These are phyloP conservation scores for Neocrepidodera transversa DNA, from an alignment of 2,888 invertebrate genomes.

Conservation along the genomic window DNA sequence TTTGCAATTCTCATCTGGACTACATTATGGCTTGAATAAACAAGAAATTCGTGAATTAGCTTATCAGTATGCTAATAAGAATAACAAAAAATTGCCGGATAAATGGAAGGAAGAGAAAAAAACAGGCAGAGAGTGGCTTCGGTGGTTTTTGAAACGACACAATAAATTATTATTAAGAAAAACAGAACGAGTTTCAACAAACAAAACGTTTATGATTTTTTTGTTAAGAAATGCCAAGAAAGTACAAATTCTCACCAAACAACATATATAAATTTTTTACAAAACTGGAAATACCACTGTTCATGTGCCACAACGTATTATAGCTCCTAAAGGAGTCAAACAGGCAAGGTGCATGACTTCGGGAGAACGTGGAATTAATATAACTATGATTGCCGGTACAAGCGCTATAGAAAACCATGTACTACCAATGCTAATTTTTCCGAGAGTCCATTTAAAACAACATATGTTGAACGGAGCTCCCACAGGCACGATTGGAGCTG, in stretches of 20 bases:
- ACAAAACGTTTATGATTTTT: background rate
- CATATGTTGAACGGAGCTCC: background rate
- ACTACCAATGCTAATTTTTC: slow-evolving; percentile 39
- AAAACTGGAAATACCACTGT: slow-evolving; percentile 2
- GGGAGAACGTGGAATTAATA: slow-evolving; percentile 40
- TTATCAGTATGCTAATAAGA: background rate
- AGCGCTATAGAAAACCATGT: slow-evolving; percentile 39
- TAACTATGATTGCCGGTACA: slow-evolving; percentile 42
- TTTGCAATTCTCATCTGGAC: background rate
- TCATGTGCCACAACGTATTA: slow-evolving; percentile 23
- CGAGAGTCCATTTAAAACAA: slow-evolving; percentile 34
- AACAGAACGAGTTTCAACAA: background rate
- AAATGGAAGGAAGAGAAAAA: background rate
- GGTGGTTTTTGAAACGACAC: background rate
- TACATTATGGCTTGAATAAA: background rate
- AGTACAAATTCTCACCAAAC: slow-evolving; percentile 23
- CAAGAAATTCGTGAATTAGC: background rate
- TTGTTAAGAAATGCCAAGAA: background rate
- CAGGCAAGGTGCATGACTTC: slow-evolving; percentile 22
- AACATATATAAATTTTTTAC: slow-evolving; percentile 40
- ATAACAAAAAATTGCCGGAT: background rate
- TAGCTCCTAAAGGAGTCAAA: slow-evolving; percentile 41
- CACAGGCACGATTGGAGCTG: background rate
- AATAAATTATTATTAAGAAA: background rate
- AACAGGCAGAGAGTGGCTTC: background rate